A percentile compares a stretch with the other conserved stretches of the same genome.
Conservation (phyloP, 1,140 invertebrate genomes). For the Ephestia elutella region DNA sequence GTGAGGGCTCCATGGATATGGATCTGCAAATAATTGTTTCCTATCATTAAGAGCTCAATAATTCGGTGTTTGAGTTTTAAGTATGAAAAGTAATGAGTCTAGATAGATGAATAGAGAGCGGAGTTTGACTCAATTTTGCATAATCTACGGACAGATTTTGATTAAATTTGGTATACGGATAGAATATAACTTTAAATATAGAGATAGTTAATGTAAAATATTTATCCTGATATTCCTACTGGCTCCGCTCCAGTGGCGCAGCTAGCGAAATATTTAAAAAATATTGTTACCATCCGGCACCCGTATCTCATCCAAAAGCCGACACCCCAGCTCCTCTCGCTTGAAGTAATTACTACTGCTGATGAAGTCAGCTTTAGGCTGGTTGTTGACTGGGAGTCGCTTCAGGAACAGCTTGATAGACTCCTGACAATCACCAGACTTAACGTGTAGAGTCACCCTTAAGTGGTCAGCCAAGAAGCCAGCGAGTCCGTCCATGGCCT, state of each 20-base stretch:
- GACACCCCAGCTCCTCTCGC: slow-evolving; percentile 38
- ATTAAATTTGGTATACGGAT: too few species aligned
- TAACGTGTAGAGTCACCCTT: slow-evolving; percentile 29
- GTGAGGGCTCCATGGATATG: slow-evolving; percentile 37
- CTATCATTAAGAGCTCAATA: too few species aligned
- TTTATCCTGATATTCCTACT: too few species aligned
- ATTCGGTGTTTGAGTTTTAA: too few species aligned
- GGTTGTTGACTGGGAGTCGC: slow-evolving; percentile 3
- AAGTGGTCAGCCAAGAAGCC: slow-evolving; percentile 56
- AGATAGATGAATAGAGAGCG: too few species aligned
- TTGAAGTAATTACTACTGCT: slow-evolving; percentile 32
- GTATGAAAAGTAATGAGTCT: too few species aligned
- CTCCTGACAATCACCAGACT: neutral
- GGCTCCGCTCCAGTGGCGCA: too few species aligned
- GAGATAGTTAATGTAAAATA: too few species aligned
- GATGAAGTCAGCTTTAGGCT: slow-evolving; percentile 47
- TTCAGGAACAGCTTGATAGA: slow-evolving; percentile 6
- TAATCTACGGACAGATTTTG: too few species aligned
- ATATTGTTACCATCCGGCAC: slow-evolving; percentile 26
- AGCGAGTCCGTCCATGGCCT: slow-evolving; percentile 33
- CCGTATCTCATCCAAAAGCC: slow-evolving; percentile 37
- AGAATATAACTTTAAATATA: too few species aligned
- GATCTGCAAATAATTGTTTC: slow-evolving; percentile 25
- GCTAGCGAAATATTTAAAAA: neutral
- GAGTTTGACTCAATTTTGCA: too few species aligned